These are phyloP conservation scores for Corvus moneduloides DNA, from an alignment of 2,113 vertebrate genomes.

Conservation along the genomic window DNA sequence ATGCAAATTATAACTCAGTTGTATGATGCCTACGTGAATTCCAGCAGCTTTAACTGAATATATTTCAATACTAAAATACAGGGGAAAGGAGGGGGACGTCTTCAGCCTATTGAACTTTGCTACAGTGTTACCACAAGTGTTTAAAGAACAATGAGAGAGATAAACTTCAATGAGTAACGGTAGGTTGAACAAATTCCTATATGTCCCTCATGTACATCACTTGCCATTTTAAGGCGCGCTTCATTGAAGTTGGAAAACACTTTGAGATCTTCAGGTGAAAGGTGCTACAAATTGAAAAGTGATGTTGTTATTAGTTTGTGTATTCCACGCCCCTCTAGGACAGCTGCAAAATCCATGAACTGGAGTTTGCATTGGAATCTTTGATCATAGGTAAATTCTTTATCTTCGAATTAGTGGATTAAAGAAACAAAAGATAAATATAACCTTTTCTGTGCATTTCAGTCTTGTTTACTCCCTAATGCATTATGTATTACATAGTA, in stretches of 20 bases:
- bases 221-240: neutral
- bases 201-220: neutral
- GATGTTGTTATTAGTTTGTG: neutral
- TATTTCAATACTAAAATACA: neutral
- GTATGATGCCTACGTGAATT: neutral
- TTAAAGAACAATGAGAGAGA: neutral
- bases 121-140: neutral
- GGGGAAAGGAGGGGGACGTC: fast-evolving
- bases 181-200: neutral
- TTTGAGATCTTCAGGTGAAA: constrained; percentile 25
- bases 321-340: neutral
- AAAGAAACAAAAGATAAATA: neutral
- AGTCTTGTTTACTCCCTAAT: neutral
- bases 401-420: neutral
- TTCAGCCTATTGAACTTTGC: neutral
- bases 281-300: neutral
- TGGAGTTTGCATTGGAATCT: neutral
- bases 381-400: neutral
- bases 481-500: neutral
- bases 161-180: neutral
- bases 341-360: neutral
- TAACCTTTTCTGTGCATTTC: neutral
- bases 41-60: neutral
- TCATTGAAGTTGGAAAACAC: neutral
- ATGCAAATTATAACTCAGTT: neutral